Conservation (phyloP, 2,113 vertebrate genomes). For the Phocoena sinus region DNA sequence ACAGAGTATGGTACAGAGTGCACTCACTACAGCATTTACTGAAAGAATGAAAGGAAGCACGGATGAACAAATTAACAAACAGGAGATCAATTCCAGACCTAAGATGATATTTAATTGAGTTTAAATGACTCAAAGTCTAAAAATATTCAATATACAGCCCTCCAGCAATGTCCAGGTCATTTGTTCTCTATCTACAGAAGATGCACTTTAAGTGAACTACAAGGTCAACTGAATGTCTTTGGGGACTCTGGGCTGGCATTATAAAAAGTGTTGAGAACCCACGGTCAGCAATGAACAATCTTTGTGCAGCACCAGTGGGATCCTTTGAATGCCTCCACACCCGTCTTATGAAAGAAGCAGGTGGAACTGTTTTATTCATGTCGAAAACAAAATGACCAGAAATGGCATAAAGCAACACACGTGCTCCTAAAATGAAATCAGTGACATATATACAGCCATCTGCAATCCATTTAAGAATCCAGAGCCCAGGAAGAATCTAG, state of each 20-base stretch:
- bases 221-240: not conserved
- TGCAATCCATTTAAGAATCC: not conserved
- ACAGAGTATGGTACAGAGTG: not conserved
- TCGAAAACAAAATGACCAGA: conserved; percentile 11
- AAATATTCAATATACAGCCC: not conserved
- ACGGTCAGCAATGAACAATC: not conserved
- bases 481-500: not conserved
- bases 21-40: not conserved
- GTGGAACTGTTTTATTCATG: not conserved
- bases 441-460: not conserved
- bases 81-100: not conserved
- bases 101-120: not conserved
- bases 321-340: not conserved
- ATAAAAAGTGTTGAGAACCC: not conserved
- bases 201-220: not conserved
- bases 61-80: not conserved
- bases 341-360: not conserved
- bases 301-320: not conserved
- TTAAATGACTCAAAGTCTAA: not conserved
- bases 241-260: not conserved
- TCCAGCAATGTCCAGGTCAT: not conserved
- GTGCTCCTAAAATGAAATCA: not conserved
- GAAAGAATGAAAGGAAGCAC: not conserved
- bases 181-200: not conserved
- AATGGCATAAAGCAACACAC: not conserved